Base-by-base conservation (phyloP, 2,113 vertebrate species). In the Casuarius casuarius region DNA sequence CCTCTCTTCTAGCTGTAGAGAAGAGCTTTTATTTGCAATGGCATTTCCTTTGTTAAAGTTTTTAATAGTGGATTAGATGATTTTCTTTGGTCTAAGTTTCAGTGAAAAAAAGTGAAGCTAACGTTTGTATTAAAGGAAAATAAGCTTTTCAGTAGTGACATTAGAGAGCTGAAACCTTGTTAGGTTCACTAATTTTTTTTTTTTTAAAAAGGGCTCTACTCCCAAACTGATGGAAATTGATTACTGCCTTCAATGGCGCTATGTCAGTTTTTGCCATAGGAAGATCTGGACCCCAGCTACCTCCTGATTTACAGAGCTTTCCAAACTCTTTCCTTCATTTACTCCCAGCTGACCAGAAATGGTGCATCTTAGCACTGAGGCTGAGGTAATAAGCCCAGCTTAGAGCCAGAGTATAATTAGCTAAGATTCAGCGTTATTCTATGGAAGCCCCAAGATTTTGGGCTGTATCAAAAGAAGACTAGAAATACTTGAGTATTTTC, bases 161-260 rank as follows among this genome's bases (percentile, higher is more conserved):
- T 31, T 75, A 62, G 11, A 46, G 26, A 87, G 9, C 4, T 66
- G 26, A 76, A 84, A 75, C 84, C 72, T 52, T 49, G 11, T 35
- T 81, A 56, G 4, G 12, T 62, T 82, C 40, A 44, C n/a, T 38
- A n/a, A n/a, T n/a, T n/a, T n/a, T n/a, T n/a, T 49, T 85, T 4
- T 49, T 85, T 4, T 2, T 5, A 12, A 19, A 33, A 7, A 33
- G n/a, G 0, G 7, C 33, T 51, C 3, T 65, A 49, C 48, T 75
- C 29, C 25, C 82, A 17, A 89, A 68, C 29, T 31, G 26, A 54
- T 79, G 21, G 38, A 68, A 79, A 92, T 48, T 52, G 38, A 38
- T 93, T 78, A 4, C 5, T 61, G 0, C 9, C 3, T 82, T 87
- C 58, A 52, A 9, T 52, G 38, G 23, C 94, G 1, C 48, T 78